These are phyloP conservation scores for Microtus ochrogaster DNA, from an alignment of 2,113 vertebrate species.

Conservation along the genomic window DNA sequence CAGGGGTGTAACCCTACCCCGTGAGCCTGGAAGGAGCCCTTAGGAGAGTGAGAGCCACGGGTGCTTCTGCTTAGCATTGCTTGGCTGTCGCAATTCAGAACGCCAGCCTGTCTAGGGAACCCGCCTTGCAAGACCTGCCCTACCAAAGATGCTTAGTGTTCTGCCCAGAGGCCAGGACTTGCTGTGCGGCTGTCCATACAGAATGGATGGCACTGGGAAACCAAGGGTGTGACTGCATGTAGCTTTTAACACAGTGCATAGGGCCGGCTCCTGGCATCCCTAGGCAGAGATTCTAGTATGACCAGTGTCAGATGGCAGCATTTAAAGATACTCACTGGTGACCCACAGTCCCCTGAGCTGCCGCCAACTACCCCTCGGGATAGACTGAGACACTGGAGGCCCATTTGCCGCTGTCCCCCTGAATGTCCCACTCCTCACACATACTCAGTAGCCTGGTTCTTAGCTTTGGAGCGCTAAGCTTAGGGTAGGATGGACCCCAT, in stretches of 20 bases:
- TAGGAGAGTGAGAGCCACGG: background rate
- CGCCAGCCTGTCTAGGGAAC: conserved; percentile 3
- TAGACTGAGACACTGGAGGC: background rate
- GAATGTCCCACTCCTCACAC: background rate
- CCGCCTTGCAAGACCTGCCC: background rate
- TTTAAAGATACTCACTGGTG: background rate
- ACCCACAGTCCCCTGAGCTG: background rate
- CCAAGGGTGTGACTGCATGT: background rate
- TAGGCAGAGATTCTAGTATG: background rate
- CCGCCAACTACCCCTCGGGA: background rate
- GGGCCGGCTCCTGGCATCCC: background rate
- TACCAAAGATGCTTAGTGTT: background rate
- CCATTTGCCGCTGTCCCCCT: background rate
- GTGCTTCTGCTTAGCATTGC: background rate
- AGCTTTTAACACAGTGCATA: background rate
- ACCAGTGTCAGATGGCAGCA: background rate
- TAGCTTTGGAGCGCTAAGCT: background rate
- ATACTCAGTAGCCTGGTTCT: background rate
- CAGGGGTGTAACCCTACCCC: background rate
- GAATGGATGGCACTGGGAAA: background rate
- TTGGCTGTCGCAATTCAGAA: conserved; percentile 57
- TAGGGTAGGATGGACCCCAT: background rate
- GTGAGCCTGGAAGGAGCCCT: background rate
- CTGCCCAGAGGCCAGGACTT: background rate
- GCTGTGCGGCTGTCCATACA: background rate